Conservation (phyloP, 1,140 invertebrate species). For the Saccostrea echinata region DNA sequence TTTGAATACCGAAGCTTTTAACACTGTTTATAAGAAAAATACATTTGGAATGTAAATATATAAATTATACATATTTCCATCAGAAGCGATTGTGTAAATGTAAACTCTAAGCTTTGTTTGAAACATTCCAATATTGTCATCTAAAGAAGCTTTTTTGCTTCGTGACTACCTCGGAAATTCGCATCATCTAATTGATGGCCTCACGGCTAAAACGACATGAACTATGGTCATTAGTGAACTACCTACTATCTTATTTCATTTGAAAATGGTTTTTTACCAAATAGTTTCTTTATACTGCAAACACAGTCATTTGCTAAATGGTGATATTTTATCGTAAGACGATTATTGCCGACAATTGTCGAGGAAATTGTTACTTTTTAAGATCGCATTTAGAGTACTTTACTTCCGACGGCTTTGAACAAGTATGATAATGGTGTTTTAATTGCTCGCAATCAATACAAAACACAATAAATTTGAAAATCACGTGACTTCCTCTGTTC, state of each 20-base stretch:
- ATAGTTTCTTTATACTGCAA: slow-evolving; percentile 25
- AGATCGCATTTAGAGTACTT: slow-evolving; percentile 31
- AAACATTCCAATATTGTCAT: background rate
- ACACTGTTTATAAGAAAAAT: no score
- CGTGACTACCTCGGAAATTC: slow-evolving; percentile 13
- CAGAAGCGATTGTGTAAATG: no score
- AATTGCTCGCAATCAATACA: slow-evolving; percentile 3
- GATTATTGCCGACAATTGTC: slow-evolving; percentile 25
- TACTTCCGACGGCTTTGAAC: slow-evolving; percentile 30
- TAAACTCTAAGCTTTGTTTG: background rate
- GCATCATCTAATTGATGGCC: background rate
- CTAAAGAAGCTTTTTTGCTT: background rate
- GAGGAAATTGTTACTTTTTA: slow-evolving; percentile 33
- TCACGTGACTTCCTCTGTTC: slow-evolving; percentile 29
- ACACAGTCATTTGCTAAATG: slow-evolving; percentile 14
- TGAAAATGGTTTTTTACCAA: slow-evolving; percentile 27
- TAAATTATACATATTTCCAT: no score
- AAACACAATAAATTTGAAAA: slow-evolving; percentile 34
- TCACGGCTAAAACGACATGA: background rate
- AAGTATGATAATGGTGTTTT: slow-evolving; percentile 35
- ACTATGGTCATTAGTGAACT: slow-evolving; percentile 11
- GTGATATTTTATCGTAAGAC: slow-evolving; percentile 33
- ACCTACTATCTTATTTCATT: slow-evolving; percentile 24
- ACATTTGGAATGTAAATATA: no score
- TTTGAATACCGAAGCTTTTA: no score